Base-by-base conservation (phyloP, 2,888 invertebrate species). In the Cremastobaeus sp. region DNA sequence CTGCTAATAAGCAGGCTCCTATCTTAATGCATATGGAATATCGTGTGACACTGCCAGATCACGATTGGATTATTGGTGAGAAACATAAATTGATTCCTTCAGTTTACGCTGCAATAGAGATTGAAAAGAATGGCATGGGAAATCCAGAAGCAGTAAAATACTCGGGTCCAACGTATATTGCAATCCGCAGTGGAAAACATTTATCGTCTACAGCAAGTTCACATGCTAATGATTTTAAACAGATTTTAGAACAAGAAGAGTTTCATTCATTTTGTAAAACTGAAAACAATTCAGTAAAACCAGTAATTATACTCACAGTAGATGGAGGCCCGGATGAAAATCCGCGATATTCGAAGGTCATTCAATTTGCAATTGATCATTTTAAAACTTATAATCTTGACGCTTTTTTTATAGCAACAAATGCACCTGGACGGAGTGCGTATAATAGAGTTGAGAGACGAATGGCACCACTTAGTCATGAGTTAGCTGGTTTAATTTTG, bases 131-230 rank as follows among this genome's bases (percentile, higher is more conserved):
- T 68, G 82, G 83, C 47, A 70, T 78, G 39, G 77, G 80, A 64
- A 60, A 84, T 78, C 84, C 84, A 60, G 62, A 85, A 78, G 83
- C 85, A 45, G 85, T 88, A 20, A 55, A 79, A 21, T 86, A 86
- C 65, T 82, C 79, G 57, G 88, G 88, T 9, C 88, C 88, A 50
- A 89, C 88, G 57, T 87, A 84, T 78, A 79, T 88, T 25, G 83
- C 86, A 4, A 80, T 86, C 21, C 54, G 83, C 9, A 76, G 76
- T 37, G 83, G 78, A 0, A 85, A 84, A 55, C 82, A 84, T 45
- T 74, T 60, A 18, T 76, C 75, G 9, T 79, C 78, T 6, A 81
- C 79, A 12, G 83, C 84, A 17, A 41, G 47, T 21, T 60, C 79
- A 6, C 84, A 84, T 74, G 77, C 52, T 1, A 20, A 43, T 20